These are phyloP conservation scores for Neodiprion pinetum DNA, from an alignment of 1,140 invertebrate genomes.

Conservation along the genomic window DNA sequence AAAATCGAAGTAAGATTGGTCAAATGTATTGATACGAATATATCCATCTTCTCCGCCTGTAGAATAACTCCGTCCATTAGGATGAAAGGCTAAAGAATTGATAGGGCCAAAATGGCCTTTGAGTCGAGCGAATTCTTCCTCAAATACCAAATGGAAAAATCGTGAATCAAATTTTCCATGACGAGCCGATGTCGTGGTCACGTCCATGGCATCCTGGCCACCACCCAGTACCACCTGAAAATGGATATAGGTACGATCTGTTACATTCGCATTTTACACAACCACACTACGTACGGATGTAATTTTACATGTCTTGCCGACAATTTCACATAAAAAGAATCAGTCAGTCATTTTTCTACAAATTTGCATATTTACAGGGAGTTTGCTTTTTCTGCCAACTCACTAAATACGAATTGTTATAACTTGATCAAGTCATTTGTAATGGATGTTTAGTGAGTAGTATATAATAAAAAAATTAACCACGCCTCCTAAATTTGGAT, in stretches of 20 bases:
- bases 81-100: constrained; percentile 98
- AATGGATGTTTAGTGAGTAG: too few species aligned
- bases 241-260: not conserved
- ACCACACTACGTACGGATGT: too few species aligned
- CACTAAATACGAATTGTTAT: too few species aligned
- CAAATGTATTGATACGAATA: constrained; percentile 94
- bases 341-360: not conserved
- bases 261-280: not conserved
- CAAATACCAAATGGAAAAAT: constrained; percentile 98
- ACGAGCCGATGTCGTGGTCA: constrained; percentile 95
- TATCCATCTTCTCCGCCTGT: constrained; percentile 99
- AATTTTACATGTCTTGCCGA: too few species aligned
- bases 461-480: too few species aligned
- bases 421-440: too few species aligned
- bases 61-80: constrained; percentile 95
- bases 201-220: constrained; percentile 99
- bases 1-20: constrained; percentile 96
- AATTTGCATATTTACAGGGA: not conserved
- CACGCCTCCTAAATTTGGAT: too few species aligned
- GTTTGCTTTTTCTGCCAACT: too few species aligned
- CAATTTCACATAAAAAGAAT: too few species aligned
- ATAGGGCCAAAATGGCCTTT: constrained; percentile 99
- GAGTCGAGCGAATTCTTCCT: constrained; percentile 98
- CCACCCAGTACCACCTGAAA: constrained; percentile 87
- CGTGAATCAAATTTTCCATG: constrained; percentile 98